These are phyloP conservation scores for Anseranas semipalmata DNA, from an alignment of 2,113 vertebrate genomes.

Conservation along the genomic window DNA sequence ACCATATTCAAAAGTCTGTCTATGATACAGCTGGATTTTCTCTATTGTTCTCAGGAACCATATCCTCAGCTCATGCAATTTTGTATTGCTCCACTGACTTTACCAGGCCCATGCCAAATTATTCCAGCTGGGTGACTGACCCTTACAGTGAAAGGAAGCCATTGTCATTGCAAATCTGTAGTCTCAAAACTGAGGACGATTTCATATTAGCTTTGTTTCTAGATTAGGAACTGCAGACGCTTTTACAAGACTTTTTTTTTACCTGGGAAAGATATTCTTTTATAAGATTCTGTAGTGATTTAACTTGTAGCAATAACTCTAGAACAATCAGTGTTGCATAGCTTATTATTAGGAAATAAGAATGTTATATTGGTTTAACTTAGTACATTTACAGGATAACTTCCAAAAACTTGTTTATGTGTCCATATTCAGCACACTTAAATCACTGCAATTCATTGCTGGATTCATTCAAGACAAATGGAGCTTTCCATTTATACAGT, in stretches of 20 bases:
- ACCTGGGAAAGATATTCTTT: background rate
- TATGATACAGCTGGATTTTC: background rate
- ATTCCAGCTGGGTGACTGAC: background rate
- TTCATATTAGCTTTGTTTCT: background rate
- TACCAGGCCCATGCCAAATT: background rate
- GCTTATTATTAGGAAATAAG: background rate
- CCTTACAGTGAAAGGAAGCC: background rate
- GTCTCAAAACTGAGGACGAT: background rate
- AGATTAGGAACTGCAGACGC: background rate
- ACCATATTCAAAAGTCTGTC: background rate
- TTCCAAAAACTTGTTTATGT: background rate
- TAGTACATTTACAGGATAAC: background rate
- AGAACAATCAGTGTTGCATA: background rate
- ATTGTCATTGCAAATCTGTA: background rate
- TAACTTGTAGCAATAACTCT: background rate
- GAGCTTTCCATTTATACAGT: background rate
- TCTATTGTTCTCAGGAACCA: background rate
- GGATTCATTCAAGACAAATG: background rate
- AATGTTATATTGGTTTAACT: background rate
- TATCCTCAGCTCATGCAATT: background rate
- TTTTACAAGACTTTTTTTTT: background rate
- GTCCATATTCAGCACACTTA: background rate
- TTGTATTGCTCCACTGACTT: background rate
- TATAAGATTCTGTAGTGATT: background rate
- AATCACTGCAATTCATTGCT: background rate